Evolutionary conservation across 2,113 vertebrate genomes (phyloP), one percentile per base, ranked within the genome.

Genomic region (Parus major): DNA sequence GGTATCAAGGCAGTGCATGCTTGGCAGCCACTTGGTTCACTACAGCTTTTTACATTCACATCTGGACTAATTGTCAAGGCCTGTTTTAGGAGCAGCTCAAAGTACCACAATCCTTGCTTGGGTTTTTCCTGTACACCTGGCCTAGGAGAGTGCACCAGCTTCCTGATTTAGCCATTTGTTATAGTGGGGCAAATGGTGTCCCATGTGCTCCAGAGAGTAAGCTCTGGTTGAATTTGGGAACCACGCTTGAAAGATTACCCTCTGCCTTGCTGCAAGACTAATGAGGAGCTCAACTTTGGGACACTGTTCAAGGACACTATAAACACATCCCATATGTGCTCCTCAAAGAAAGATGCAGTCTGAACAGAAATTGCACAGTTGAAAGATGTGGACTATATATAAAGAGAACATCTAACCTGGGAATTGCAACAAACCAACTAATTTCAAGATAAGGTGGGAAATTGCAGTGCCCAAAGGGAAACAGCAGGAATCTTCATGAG

Each of bases 371-470:
- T 49, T 35, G 49, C 28, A 15, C 0, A 1, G 18, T 41, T 68
- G 36, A 60, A 92, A 72, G 71, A 31, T 11, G 3, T 0, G 0
- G 52, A 46, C 70, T 31, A 20, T 44, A 20, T 5, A 39, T 0
- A 27, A 27, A 65, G 46, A 64, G 27, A 65, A 28, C 5, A 20
- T 55, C 39, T 41, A 7, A 7, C 47, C 47, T 75, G 28, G 27
- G 57, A 90, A 69, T 2, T 71, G 57, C 0, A 7, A 42, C 29
- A 82, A 71, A 76, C 24, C 61, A 72, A 22, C 36, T 76, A 17
- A 10, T 65, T 71, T 72, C 65, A 47, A 44, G 35, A 11, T 15
- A 10, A 77, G 31, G 28, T 69, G 20, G 15, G n/a, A 65, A 69
- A 69, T 3, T 39, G 21, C 50, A 56, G 41, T 61, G 60, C 18